Percentiles rank a stretch among this genome's conserved stretches.
phyloP scores from a whole-genome alignment of 2,888 invertebrate species.

The Dryococelus australis region DNA sequence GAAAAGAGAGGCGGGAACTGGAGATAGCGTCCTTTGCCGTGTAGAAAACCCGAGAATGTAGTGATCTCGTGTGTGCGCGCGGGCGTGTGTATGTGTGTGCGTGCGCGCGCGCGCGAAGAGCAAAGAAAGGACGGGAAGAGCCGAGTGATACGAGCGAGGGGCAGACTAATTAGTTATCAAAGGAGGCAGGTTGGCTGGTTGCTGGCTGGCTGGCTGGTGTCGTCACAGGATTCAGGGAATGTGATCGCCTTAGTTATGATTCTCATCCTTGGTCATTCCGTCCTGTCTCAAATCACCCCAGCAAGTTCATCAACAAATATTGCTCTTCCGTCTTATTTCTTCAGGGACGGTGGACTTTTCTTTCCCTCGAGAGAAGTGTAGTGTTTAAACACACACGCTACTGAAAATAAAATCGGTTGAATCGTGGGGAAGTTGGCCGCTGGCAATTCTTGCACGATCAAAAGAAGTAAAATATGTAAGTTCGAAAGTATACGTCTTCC shows the following conservation, averaged over 20 bases:
- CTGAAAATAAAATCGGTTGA: too few species aligned
- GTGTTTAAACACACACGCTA: too few species aligned
- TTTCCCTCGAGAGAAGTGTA: too few species aligned
- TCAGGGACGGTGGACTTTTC: too few species aligned
- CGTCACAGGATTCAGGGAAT: slow-evolving; percentile 38
- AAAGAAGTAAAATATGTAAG: too few species aligned
- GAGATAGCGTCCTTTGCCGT: slow-evolving; percentile 35
- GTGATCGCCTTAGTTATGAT: slow-evolving; percentile 28
- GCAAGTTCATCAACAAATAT: neutral
- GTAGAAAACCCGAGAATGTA: slow-evolving; percentile 25
- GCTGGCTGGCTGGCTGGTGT: too few species aligned
- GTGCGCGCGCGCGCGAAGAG: slow-evolving; percentile 41
- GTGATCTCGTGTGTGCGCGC: slow-evolving; percentile 34
- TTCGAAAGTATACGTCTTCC: too few species aligned
- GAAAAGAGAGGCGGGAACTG: slow-evolving; percentile 36
- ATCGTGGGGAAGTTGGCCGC: too few species aligned
- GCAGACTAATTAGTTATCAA: slow-evolving; percentile 45
- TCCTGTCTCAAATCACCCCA: neutral
- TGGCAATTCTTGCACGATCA: too few species aligned
- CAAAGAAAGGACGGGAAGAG: slow-evolving; percentile 27
- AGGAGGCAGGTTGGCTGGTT: slow-evolving; percentile 40
- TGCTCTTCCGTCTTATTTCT: neutral
- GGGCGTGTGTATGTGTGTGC: slow-evolving; percentile 46
- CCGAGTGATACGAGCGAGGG: slow-evolving; percentile 30
- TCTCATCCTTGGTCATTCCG: too few species aligned